phyloP scores from a whole-genome alignment of 2,113 vertebrate species.

The Phaethornis superciliosus region DNA sequence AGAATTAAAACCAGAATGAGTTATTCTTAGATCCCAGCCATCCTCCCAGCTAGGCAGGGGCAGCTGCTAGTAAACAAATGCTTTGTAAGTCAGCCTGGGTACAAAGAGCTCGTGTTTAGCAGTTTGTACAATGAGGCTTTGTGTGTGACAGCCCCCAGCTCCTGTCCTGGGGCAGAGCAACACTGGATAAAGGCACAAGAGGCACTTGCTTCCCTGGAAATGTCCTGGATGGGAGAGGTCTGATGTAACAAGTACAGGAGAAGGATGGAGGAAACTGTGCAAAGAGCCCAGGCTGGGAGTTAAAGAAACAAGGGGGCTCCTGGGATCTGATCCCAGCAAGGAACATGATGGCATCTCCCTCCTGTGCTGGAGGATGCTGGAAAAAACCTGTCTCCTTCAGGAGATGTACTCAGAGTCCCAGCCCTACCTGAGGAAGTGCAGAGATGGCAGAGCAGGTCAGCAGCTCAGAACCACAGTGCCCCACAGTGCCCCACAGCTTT shows the following conservation, averaged over 20 bases:
- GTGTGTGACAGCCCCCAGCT: not conserved
- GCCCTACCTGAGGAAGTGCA: not conserved
- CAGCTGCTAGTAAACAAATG: not conserved
- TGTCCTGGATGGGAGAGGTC: fast-evolving
- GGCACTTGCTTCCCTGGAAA: not conserved
- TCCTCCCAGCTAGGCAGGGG: not conserved
- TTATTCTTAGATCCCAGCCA: not conserved
- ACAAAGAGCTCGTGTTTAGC: conserved; percentile 2
- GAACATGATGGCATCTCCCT: not conserved
- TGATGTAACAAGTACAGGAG: not conserved
- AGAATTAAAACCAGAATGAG: not conserved
- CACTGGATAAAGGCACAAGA: not conserved
- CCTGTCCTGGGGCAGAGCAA: not conserved
- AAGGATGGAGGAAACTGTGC: not conserved
- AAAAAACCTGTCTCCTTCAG: not conserved
- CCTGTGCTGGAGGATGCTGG: not conserved
- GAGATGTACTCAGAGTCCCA: fast-evolving
- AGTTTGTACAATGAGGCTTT: not conserved
- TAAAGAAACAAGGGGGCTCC: fast-evolving
- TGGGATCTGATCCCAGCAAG: not conserved
- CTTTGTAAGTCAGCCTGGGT: not conserved
- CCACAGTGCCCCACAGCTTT: not conserved
- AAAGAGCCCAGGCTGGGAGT: not conserved
- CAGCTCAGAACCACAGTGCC: not conserved
- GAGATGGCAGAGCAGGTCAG: not conserved